Conservation (phyloP, 2,888 invertebrate species). For the Lycophotia porphyrea region DNA sequence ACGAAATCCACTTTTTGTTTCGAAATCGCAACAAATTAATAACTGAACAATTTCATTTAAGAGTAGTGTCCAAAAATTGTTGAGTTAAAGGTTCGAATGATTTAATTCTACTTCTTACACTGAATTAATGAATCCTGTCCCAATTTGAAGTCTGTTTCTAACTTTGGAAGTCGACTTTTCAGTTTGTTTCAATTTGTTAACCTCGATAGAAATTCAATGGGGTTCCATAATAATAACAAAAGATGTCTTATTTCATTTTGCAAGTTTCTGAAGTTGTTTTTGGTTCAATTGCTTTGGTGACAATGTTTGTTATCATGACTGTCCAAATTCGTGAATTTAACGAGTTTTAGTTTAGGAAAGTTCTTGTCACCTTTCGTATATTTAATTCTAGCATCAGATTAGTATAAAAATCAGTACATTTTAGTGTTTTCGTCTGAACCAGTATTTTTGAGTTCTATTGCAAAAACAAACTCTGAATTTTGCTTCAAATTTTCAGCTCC, state of each 20-base stretch:
- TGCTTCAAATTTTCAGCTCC: neutral
- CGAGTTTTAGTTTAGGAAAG: slow-evolving; percentile 35
- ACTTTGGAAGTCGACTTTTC: slow-evolving; percentile 83
- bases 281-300: slow-evolving; percentile 61
- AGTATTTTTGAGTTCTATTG: neutral
- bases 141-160: slow-evolving; percentile 78
- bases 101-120: slow-evolving; percentile 85
- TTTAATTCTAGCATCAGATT: neutral
- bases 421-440: neutral
- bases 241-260: slow-evolving; percentile 74
- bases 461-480: neutral
- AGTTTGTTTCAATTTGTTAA: slow-evolving; percentile 87
- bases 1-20: slow-evolving; percentile 71
- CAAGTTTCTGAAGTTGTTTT: slow-evolving; percentile 56
- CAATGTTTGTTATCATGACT: slow-evolving; percentile 59
- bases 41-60: slow-evolving; percentile 75
- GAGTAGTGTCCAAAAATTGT: slow-evolving; percentile 74
- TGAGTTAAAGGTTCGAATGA: slow-evolving; percentile 80
- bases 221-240: slow-evolving; percentile 79
- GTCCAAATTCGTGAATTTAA: slow-evolving; percentile 45
- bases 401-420: no score
- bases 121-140: slow-evolving; percentile 85
- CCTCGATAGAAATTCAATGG: slow-evolving; percentile 83
- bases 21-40: slow-evolving; percentile 74
- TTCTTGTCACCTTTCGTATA: slow-evolving; percentile 13